Evolutionary conservation across 2,888 invertebrate genomes (phyloP), one percentile per base, ranked within the genome.

Genomic region (Cylindroiulus punctatus): DNA sequence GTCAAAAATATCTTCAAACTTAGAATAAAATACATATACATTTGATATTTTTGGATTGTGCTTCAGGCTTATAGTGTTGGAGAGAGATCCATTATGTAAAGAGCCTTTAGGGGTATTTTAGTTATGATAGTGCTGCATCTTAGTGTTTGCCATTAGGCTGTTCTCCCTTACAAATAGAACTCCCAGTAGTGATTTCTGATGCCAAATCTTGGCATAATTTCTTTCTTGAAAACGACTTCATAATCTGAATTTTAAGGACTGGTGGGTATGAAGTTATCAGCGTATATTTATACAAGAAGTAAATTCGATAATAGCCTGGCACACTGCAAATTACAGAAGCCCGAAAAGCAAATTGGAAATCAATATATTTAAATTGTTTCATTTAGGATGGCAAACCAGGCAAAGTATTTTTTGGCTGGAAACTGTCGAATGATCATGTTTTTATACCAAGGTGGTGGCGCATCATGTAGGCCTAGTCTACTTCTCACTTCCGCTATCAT

Each of bases 301-400:
- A 30, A 30, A 76, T 76, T 76, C 76, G 76, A 76, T 76, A 76
- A 76, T 17, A 76, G 76, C 26, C 76, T 76, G 76, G 76, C 76
- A 76, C 76, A 76, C 30, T 76, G 76, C 76, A 76, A 76, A 76
- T 76, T 76, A 76, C 76, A 76, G 30, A 30, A 76, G 76, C 76
- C 76, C 76, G 30, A 76, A 76, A 76, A 76, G 76, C 76, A 76
- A 76, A 76, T 76, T 76, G 76, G 76, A 76, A 76, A 76, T 76
- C 76, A 17, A 76, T 76, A 76, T 76, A 76, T 76, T 76, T 26
- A 76, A 76, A 76, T 76, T 76, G 76, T 76, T 76, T 76, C 76
- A 76, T 76, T 76, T 76, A 76, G 26, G 76, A 76, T 14, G 76
- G 76, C 76, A 30, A 76, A 76, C 76, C 30, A 76, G 76, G 76